Conservation (phyloP, 2,113 vertebrate genomes). For the Cottus gobio region DNA sequence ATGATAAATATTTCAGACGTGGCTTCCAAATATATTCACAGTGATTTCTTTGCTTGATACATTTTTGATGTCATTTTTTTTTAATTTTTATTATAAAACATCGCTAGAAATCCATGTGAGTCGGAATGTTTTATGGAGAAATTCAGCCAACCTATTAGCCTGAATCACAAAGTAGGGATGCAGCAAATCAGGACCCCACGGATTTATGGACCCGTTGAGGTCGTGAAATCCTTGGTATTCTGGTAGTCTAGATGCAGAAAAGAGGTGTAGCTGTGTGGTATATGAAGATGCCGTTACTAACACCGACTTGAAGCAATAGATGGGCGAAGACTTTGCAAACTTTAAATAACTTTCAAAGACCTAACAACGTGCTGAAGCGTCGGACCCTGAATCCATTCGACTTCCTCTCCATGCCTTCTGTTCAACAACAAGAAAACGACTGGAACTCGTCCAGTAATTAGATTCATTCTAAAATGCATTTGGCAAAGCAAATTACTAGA, state of each 20-base stretch:
- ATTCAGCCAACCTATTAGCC: not conserved
- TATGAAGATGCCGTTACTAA: not conserved
- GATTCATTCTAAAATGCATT: constrained; percentile 1
- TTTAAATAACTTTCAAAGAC: not conserved
- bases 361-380: too few relatives aligned
- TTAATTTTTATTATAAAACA: constrained; percentile 9
- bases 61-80: constrained; percentile 38
- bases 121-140: not conserved
- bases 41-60: constrained; percentile 33
- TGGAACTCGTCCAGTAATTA: constrained; percentile 14
- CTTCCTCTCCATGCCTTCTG: not conserved
- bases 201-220: not conserved
- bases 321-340: not conserved
- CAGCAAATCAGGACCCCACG: not conserved
- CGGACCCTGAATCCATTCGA: not conserved
- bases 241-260: not conserved
- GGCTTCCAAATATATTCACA: constrained; percentile 46
- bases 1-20: constrained; percentile 59
- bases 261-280: not conserved
- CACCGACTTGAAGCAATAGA: not conserved
- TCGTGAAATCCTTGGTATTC: not conserved
- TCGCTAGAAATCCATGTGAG: not conserved
- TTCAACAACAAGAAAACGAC: not conserved
- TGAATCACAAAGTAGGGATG: constrained; percentile 1
- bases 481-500: constrained; percentile 17